Percentiles rank a stretch among this genome's conserved stretches.
These are phyloP conservation scores for Darevskia nairensis DNA, from an alignment of 2,797 vertebrate species.

Conservation along the genomic window DNA sequence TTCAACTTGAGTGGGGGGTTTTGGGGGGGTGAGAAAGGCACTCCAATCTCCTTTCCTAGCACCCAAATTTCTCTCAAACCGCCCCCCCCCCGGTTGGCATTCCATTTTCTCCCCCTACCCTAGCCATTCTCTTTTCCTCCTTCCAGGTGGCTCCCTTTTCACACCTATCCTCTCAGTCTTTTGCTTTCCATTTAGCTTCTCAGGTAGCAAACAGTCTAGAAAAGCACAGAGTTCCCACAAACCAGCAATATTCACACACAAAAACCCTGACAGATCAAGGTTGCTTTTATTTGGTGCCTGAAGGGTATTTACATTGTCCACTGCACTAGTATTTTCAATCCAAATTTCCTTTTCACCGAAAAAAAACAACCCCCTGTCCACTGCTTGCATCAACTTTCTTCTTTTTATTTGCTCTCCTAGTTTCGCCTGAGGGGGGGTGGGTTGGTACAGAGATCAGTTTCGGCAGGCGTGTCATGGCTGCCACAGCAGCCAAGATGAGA, in stretches of 20 bases:
- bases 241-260: not conserved
- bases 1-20: too few species aligned
- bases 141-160: too few species aligned
- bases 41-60: too few species aligned
- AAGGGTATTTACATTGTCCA: not conserved
- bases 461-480: not conserved
- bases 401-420: constrained; percentile 4
- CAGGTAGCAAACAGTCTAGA: too few species aligned
- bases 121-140: too few species aligned
- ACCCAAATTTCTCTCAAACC: too few species aligned
- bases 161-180: too few species aligned
- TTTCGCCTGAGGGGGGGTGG: not conserved
- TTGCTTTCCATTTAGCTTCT: too few species aligned
- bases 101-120: too few species aligned
- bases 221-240: not conserved
- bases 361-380: not conserved
- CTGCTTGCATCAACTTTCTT: not conserved
- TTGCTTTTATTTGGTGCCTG: not conserved
- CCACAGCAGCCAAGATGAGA: not conserved
- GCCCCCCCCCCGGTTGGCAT: too few species aligned
- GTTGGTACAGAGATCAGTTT: constrained; percentile 1
- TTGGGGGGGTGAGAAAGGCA: too few species aligned
- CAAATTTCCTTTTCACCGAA: not conserved
- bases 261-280: not conserved
- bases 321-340: not conserved